Percentiles rank a stretch among this genome's conserved stretches.
phyloP scores from a whole-genome alignment of 92 coral and sea anemone genomes.

The Palythoa caribaeorum region DNA sequence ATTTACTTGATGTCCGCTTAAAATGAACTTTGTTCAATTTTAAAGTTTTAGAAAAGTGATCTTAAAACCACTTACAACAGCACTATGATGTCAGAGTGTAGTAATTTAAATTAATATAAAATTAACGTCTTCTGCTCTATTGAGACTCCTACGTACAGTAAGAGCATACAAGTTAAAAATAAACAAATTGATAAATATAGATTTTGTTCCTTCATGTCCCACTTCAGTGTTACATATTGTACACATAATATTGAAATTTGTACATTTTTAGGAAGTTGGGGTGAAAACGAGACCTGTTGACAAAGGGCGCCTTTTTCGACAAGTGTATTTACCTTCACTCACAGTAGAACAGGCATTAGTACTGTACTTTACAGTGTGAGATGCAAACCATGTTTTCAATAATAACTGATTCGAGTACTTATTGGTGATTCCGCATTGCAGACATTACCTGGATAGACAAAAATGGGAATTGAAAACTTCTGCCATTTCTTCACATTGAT shows the following conservation, averaged over 20 bases:
- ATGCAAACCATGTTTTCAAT: constrained; percentile 13
- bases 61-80: neutral
- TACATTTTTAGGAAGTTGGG: constrained; percentile 8
- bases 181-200: neutral
- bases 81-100: neutral
- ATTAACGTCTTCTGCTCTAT: constrained; percentile 2
- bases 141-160: neutral
- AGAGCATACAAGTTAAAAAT: constrained; percentile 5
- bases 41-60: neutral
- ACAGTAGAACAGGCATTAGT: constrained; percentile 5
- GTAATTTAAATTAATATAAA: neutral
- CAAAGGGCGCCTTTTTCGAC: constrained; percentile 14
- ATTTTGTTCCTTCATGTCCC: constrained; percentile 4
- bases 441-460: constrained; percentile 4
- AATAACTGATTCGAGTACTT: constrained; percentile 4
- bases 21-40: neutral
- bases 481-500: constrained; percentile 1
- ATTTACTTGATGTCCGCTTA: neutral
- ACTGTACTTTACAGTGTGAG: constrained; percentile 4
- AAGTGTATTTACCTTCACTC: constrained; percentile 13
- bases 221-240: constrained; percentile 6
- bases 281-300: constrained; percentile 3
- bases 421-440: neutral
- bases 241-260: constrained; percentile 8
- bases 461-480: constrained; percentile 1